phyloP scores from a whole-genome alignment of 2,888 invertebrate genomes.

The Folsomia manolachei region DNA sequence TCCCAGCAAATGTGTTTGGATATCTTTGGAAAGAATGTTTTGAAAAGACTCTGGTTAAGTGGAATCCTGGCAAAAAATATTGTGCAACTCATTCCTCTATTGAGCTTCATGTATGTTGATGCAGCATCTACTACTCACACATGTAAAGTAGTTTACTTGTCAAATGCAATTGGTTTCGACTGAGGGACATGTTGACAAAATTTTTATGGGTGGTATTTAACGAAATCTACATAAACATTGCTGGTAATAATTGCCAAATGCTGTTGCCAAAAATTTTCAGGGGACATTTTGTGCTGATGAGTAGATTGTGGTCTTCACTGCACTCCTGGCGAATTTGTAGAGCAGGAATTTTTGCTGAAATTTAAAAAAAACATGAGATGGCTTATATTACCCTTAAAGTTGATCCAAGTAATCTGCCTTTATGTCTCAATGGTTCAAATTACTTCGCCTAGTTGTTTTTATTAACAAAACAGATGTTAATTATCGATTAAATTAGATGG shows the following conservation, averaged over 20 bases:
- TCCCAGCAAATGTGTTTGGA: neutral
- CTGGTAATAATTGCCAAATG: neutral
- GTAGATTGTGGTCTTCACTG: too few relatives aligned
- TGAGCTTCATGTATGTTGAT: neutral
- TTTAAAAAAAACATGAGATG: too few relatives aligned
- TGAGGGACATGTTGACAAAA: neutral
- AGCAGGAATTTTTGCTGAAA: too few relatives aligned
- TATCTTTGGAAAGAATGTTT: neutral
- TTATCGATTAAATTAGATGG: too few relatives aligned
- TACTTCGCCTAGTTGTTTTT: too few relatives aligned
- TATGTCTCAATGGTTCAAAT: too few relatives aligned
- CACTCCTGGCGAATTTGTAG: too few relatives aligned
- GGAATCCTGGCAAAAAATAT: neutral
- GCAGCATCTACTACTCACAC: neutral
- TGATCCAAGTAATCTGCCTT: too few relatives aligned
- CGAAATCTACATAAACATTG: neutral
- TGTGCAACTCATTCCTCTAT: neutral
- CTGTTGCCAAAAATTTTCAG: neutral
- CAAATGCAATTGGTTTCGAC: neutral
- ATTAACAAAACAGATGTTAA: too few relatives aligned
- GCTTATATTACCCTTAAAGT: too few relatives aligned
- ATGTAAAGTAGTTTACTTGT: neutral
- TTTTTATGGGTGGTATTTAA: conserved; percentile 7
- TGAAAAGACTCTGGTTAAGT: neutral
- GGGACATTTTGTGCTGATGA: neutral